Evolutionary conservation across 2,797 vertebrate genomes (phyloP), one percentile per base, ranked within the genome.

Genomic region (Chloroceryle inda): DNA sequence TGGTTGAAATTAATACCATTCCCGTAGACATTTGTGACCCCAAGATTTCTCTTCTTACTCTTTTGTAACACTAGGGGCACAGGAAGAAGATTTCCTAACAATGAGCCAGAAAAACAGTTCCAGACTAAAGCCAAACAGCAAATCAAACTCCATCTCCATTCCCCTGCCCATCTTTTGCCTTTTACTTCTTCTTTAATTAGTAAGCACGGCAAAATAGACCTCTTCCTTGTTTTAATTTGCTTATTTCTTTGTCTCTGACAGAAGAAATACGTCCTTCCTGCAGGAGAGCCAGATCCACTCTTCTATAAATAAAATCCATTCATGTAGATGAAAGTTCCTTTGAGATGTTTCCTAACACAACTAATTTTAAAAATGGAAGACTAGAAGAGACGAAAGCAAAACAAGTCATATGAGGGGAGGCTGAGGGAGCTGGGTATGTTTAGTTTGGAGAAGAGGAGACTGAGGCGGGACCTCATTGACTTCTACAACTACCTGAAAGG

Each of bases 231-330:
- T 95, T 89, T 42, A 79, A 50, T 85, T 88, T 85, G 26, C 77
- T 82, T 93, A 44, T 85, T 66, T 86, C 56, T 78, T 91, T 89
- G 50, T 78, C 95, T 88, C 85, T 92, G 53, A 63, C 47, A 86
- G 44, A 75, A 94, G 24, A 94, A 93, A 90, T 52, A 67, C 2
- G 6, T 79, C 17, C 71, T 93, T 95, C 91, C 88, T 87, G 40
- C 26, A 87, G 44, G 22, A 88, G 19, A 85, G 88, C 21, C 24
- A 95, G 63, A 71, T 78, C 24, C 18, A 92, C 31, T 73, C 40
- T 81, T 89, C 85, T 96, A 87, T 89, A 96, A 96, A 93, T 94
- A 96, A 95, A 97, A 96, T 67, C 40, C 40, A 59, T 29, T 94
- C 92, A 33, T 78, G 86, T 81, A 92, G 85, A 85, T 85, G 55